Evolutionary conservation across 2,113 vertebrate species (phyloP).

Genomic region (Hippoglossus stenolepis): DNA sequence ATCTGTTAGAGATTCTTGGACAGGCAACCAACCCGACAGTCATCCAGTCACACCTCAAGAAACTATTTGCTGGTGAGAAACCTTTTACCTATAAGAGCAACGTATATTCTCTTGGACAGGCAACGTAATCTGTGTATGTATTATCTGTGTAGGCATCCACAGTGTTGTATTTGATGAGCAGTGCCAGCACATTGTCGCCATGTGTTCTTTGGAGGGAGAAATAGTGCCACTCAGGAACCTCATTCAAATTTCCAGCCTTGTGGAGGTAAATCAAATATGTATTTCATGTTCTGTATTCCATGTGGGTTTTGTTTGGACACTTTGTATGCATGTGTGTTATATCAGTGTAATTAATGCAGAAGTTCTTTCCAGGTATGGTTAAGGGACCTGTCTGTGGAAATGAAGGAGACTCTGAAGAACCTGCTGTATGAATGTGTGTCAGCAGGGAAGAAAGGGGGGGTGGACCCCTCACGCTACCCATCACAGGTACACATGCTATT

Average conservation of each 20-base stretch:
- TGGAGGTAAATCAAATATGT: constrained; percentile 85
- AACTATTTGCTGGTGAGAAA: constrained; percentile 93
- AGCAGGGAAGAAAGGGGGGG: constrained; percentile 84
- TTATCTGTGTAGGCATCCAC: constrained; percentile 87
- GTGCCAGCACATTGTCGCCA: constrained; percentile 90
- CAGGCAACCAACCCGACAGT: constrained; percentile 93
- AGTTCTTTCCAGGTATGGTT: constrained; percentile 87
- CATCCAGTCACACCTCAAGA: constrained; percentile 97
- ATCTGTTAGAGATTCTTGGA: constrained; percentile 96
- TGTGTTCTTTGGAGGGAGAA: constrained; percentile 96
- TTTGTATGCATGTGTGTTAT: not conserved
- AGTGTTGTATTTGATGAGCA: constrained; percentile 93
- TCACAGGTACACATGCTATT: constrained; percentile 87
- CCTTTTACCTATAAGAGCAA: not conserved
- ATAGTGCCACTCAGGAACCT: constrained; percentile 89
- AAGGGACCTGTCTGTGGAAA: constrained; percentile 89
- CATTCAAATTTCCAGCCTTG: constrained; percentile 89
- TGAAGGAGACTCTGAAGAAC: constrained; percentile 93
- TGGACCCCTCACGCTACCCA: constrained; percentile 92
- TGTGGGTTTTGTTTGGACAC: not conserved
- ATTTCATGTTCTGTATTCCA: not conserved
- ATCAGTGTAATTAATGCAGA: not conserved
- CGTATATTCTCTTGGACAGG: not conserved
- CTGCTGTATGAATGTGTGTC: constrained; percentile 89
- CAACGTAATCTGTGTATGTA: constrained; percentile 1